phyloP scores from a whole-genome alignment of 2,888 invertebrate species.

The Lymantria dispar region DNA sequence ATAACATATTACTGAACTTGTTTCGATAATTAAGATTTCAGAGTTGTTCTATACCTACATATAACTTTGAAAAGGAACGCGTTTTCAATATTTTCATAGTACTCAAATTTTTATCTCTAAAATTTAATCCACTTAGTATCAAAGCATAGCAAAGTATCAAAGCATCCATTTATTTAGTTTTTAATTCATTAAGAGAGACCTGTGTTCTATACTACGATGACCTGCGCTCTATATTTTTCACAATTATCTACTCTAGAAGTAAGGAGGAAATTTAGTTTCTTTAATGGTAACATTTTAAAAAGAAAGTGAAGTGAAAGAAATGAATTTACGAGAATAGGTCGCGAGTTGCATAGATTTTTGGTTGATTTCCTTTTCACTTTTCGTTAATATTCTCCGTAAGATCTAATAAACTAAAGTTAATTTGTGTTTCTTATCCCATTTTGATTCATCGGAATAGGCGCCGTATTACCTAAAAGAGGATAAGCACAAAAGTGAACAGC shows the following conservation, averaged over 20 bases:
- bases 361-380: slow-evolving; percentile 83
- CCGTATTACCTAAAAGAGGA: slow-evolving; percentile 64
- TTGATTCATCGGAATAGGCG: slow-evolving; percentile 71
- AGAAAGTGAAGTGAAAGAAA: slow-evolving; percentile 81
- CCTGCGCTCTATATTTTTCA: neutral
- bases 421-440: slow-evolving; percentile 73
- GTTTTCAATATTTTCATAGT: too few relatives aligned
- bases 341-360: slow-evolving; percentile 81
- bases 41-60: too few relatives aligned
- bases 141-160: too few relatives aligned
- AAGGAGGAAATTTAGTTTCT: slow-evolving; percentile 9
- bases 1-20: too few relatives aligned
- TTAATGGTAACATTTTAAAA: slow-evolving; percentile 74
- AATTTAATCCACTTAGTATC: too few relatives aligned
- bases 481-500: slow-evolving; percentile 79
- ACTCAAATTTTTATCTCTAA: too few relatives aligned
- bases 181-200: too few relatives aligned
- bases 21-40: too few relatives aligned
- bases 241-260: too few relatives aligned
- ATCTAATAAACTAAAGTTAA: slow-evolving; percentile 77
- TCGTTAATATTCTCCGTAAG: slow-evolving; percentile 75
- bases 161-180: too few relatives aligned
- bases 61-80: too few relatives aligned
- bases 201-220: too few relatives aligned
- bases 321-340: slow-evolving; percentile 82